Evolutionary conservation across 2,888 invertebrate species (phyloP), one percentile per base, ranked within the genome.

Genomic region (Myopa tessellatipennis): DNA sequence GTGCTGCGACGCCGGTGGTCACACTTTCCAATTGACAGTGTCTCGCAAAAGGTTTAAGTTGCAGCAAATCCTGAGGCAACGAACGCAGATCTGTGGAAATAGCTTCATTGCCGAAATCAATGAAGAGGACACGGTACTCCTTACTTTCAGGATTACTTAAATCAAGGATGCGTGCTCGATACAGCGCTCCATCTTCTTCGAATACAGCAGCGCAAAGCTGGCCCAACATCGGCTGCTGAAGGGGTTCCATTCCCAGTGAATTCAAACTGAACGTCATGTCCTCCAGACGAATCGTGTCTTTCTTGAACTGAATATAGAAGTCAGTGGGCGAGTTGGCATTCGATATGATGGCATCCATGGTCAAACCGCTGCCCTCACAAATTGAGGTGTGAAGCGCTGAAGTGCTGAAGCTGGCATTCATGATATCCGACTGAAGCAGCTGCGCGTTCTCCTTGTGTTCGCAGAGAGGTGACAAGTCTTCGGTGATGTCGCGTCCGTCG

Each of bases 91-190:
- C 91, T 14, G 90, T 90, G 0, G 91, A 90, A 6, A 91, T 87
- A 0, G 91, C 91, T 1, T 91, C 90, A 83, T 93, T 93, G 6
- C 94, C 94, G 83, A 92, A 94, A 85, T 94, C 94, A 5, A 95
- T 91, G 83, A 94, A 95, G 6, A 94, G 90, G 0, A 95, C 93
- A 0, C 93, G 93, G 0, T 92, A 94, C 50, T 94, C 93, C 8
- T 93, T 93, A 82, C 93, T 93, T 0, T 82, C 80, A 0, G 4
- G 38, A 1, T 52, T 6, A 34, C 82, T 14, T 18, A 80, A 65
- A 84, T 95, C 95, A 60, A 97, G 91, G 10, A 98, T 93, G 85
- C 93, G 93, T 0, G 96, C 98, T 78, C 98, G 91, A 88, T 98
- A 98, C 95, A 97, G 98, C 79, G 92, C 92, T 6, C 93, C 93